Base-by-base conservation (phyloP, 1,140 invertebrate species). In the Cydia amplana region DNA sequence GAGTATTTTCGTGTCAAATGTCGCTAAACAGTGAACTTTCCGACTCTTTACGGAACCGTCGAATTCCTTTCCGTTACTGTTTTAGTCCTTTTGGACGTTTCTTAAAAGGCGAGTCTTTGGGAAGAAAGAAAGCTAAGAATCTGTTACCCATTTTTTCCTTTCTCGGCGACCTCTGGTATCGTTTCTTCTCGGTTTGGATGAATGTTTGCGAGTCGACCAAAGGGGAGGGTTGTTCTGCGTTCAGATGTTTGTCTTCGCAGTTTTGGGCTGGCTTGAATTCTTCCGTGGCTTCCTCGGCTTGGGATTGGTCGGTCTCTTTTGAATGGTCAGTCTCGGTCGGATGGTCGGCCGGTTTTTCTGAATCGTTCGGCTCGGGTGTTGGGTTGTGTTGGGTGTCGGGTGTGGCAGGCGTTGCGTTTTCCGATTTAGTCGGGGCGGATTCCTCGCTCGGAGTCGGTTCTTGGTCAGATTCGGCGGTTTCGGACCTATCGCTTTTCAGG, bases 391-490 rank as follows among this genome's bases (percentile, higher is more conserved):
- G n/a, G n/a, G n/a, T n/a, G n/a, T n/a, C n/a, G n/a, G n/a, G n/a
- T n/a, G 51, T 28, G n/a, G 65, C 32, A 3, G 65, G 65, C 7
- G 32, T 40, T 40, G 20, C n/a, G 65, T 6, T 36, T 20, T 40
- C 65, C 5, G 28, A 32, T 73, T 74, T 74, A 5, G 49, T 49
- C 0, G 75, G 51, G 43, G 14, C 32, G 28, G 75, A 25, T 28
- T 32, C 72, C n/a, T 74, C 72, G 43, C 49, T 73, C 2, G 23
- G 9, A 10, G 9, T 49, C 0, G 46, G 73, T 7, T 91, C 88
- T 23, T 86, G 82, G n/a, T 91, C 87, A 0, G 85, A 89, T 10
- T 87, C 85, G 0, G 83, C 75, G 9, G 75, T 80, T 20, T 83
- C 85, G 0, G 86, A 88, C 51, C 79, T 78, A n/a, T 86, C 86